These are phyloP conservation scores for Parnassius glacialis DNA, from an alignment of 2,888 invertebrate species.

Conservation along the genomic window DNA sequence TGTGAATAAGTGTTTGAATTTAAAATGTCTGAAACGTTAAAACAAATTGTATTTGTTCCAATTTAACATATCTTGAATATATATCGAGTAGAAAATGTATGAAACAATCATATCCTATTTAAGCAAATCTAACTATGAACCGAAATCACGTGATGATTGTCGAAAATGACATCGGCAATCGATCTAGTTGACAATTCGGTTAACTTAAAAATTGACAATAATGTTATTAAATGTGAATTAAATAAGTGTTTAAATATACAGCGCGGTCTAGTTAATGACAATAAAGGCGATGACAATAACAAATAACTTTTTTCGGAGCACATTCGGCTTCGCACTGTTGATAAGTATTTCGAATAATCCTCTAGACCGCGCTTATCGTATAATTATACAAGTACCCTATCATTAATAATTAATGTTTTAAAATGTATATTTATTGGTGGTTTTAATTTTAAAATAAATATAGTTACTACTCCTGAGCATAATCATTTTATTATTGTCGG, in stretches of 20 bases:
- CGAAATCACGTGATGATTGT: too few species aligned
- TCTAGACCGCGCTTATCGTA: conserved; percentile 45
- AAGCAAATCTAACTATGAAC: conserved; percentile 3
- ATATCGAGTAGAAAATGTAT: conserved; percentile 28
- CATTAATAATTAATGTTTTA: conserved; percentile 65
- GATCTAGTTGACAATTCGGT: neutral
- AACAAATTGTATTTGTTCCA: conserved; percentile 49
- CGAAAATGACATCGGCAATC: neutral
- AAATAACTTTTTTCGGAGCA: conserved; percentile 31
- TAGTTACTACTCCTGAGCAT: conserved; percentile 77
- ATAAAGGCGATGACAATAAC: conserved; percentile 38
- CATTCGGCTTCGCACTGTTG: conserved; percentile 11
- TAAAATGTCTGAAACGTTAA: conserved; percentile 43
- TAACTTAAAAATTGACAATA: conserved; percentile 8
- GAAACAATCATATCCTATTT: conserved; percentile 38
- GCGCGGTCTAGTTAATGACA: conserved; percentile 36
- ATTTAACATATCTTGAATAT: conserved; percentile 62
- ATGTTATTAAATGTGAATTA: conserved; percentile 9
- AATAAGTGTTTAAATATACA: conserved; percentile 30
- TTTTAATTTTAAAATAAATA: conserved; percentile 77
- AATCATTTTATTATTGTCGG: conserved; percentile 55
- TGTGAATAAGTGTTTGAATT: conserved; percentile 55
- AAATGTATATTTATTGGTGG: conserved; percentile 75
- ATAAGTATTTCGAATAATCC: conserved; percentile 23
- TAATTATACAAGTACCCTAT: conserved; percentile 58